Base-by-base conservation (phyloP, 2,113 vertebrate genomes). In the Etia nguti region DNA sequence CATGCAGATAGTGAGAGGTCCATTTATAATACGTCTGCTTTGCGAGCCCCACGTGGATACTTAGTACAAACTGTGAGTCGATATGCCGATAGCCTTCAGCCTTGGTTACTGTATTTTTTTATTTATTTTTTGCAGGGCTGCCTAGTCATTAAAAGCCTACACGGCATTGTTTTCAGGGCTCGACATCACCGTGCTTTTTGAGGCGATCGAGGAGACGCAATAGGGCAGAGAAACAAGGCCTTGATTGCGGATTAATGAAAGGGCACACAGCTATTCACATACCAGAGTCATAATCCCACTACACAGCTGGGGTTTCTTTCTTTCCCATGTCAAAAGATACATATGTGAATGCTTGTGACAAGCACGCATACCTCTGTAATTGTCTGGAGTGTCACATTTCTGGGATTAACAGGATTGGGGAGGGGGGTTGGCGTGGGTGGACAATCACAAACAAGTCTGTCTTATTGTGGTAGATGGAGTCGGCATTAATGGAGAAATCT, bases 371-470 rank as follows among this genome's bases (percentile, higher is more conserved):
- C 90, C 81, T 89, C 70, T 36, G 79, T 94, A 89, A 94, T 94
- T 94, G 90, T 95, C 87, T 70, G 48, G 81, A 88, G 93, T 93
- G 93, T 96, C 95, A 96, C 93, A 95, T 94, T 95, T 96, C 91
- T 94, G 84, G 89, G 92, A 93, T 96, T 96, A 96, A 92, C 79
- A 2, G 62, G 54, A 68, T 85, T 90, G 87, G 50, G 18, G 10
- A 56, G 68, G 88, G 68, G 43, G 82, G 88, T 9, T 85, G 85
- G 90, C 79, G 8, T 62, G 82, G 77, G 82, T 50, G 59, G 34
- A 48, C 24, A 11, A 75, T 48, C 15, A 48, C 13, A 48, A 48
- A 46, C 41, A 75, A 48, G 4, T 75, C 24, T 18, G 43, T 48
- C 16, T 16, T 43, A 43, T 10, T 43, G 8, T 43, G 3, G 7